Base-by-base conservation (phyloP, 2,888 invertebrate species). In the Oegoconia quadripuncta region DNA sequence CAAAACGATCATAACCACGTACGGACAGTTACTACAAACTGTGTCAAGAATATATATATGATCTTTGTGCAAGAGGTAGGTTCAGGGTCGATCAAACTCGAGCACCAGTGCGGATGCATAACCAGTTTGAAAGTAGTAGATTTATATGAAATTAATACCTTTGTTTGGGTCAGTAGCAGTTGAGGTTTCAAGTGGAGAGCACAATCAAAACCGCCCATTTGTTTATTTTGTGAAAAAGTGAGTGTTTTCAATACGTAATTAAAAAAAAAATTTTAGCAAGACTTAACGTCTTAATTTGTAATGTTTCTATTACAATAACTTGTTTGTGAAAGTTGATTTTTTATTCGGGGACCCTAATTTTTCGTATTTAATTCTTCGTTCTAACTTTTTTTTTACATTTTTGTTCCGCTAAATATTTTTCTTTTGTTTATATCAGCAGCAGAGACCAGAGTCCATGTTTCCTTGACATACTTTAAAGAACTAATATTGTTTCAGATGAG, bases 61-160 rank as follows among this genome's bases (percentile, higher is more conserved):
- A 32, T 32, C 37, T 42, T 27, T 36, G 34, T 30, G n/a, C n/a
- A 25, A 27, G 35, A 23, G 38, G 34, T 20, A 31, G 31, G 42
- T 35, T 42, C 42, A 42, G 34, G 42, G 42, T 36, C 35, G n/a
- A 29, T 4, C 15, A 13, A 7, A 8, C 13, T n/a, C 12, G 37
- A 34, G n/a, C n/a, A n/a, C n/a, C n/a, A n/a, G n/a, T 37, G 32
- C 34, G 34, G 38, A 42, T 42, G 42, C 35, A 34, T 37, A 40
- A 43, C 43, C 37, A 22, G 43, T 43, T 43, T 34, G 43, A 43
- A 43, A 43, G 40, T 43, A 30, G 37, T 32, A 43, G 22, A 31
- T 37, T 41, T 37, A 39, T 37, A 40, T 31, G 15, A 23, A 35
- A 34, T 42, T 42, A 32, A 27, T 37, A 12, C 34, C 9, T 43